Percentiles rank a stretch among this genome's conserved stretches.
phyloP scores from a whole-genome alignment of 2,113 vertebrate genomes.

The Psophia crepitans region DNA sequence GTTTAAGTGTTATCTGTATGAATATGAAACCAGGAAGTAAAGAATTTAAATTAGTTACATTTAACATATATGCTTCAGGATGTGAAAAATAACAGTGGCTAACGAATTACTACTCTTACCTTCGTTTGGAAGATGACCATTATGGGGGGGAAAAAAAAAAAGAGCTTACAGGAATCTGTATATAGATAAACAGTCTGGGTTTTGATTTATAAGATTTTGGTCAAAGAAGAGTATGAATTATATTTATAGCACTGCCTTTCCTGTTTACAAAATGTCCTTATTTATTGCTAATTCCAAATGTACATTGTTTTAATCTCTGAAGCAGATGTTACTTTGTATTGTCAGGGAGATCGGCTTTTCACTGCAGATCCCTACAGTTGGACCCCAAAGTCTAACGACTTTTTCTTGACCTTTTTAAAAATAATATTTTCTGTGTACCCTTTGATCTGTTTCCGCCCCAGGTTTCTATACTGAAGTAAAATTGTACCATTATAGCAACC shows the following conservation, averaged over 20 bases:
- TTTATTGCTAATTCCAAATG: background rate
- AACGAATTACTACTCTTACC: background rate
- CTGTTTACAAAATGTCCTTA: background rate
- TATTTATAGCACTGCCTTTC: background rate
- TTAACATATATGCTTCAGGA: background rate
- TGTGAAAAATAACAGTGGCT: background rate
- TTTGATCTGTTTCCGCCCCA: background rate
- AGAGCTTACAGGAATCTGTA: background rate
- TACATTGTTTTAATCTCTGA: background rate
- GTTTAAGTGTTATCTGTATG: background rate
- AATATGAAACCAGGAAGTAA: background rate
- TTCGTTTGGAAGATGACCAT: background rate
- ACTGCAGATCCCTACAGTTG: background rate
- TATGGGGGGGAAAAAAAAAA: background rate
- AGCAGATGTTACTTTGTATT: background rate
- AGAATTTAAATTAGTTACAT: background rate
- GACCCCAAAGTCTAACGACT: background rate
- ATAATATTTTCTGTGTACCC: background rate
- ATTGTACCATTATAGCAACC: background rate
- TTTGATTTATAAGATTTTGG: background rate
- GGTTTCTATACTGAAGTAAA: background rate
- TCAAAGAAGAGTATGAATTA: background rate
- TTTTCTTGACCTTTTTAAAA: background rate
- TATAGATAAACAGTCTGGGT: background rate
- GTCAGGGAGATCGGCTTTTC: background rate